Base-by-base conservation (phyloP, 92 coral and sea anemone species). In the Desmophyllum pertusum region DNA sequence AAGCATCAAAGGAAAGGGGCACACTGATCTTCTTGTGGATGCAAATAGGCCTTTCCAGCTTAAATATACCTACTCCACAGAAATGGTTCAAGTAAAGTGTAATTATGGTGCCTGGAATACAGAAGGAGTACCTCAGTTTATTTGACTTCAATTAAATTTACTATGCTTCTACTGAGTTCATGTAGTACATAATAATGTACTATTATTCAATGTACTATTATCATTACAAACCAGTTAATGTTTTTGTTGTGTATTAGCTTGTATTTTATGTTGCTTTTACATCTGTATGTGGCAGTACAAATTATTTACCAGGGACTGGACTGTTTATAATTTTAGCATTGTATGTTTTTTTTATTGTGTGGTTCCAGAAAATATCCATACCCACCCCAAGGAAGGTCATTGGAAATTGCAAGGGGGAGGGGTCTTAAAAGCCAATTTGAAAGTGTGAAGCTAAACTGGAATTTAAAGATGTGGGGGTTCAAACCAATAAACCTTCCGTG, bases 91-190 rank as follows among this genome's bases (percentile, higher is more conserved):
- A 77, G 17, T 88, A 3, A 72, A 83, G 80, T 77, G 88, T 79
- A 81, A 89, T 57, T 89, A 89, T 89, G 89, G 92, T 37, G 79
- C 45, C 68, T 89, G 89, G 92, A 89, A 89, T 69, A 61, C 64
- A 46, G 77, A 84, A 45, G 92, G 88, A 63, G 92, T 88, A 29
- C 85, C 89, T 70, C 92, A 84, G 78, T 84, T 82, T 70, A 63
- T 62, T 68, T 88, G 85, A 75, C 74, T 9, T 72, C 48, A 43
- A 69, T 23, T n/a, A 73, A 62, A 70, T 29, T 5, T 40, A 41
- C 74, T 74, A 50, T 73, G 73, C 43, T 59, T 25, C 41, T 77
- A n/a, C 36, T 29, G 0, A 40, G 83, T 29, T 79, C 73, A 14
- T 79, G 31, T 79, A 64, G 83, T 21, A 11, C 13, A 19, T 77